These are phyloP conservation scores for Chloroclysta siterata DNA, from an alignment of 2,888 invertebrate genomes.

Conservation along the genomic window DNA sequence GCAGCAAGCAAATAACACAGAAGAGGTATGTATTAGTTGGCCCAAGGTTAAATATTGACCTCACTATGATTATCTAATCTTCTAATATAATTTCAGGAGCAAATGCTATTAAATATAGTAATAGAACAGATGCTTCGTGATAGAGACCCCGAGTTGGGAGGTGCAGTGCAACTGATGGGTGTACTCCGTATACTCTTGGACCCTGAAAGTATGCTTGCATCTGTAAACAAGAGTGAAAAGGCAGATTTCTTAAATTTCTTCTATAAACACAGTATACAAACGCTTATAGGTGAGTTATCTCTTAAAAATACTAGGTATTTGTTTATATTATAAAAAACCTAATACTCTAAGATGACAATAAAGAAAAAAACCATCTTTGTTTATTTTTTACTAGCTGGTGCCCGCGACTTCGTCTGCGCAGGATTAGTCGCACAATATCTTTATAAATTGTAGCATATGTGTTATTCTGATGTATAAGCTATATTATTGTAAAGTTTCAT, in stretches of 20 bases:
- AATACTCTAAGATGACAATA: too few relatives aligned
- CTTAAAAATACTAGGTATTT: background rate
- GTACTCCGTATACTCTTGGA: conserved; percentile 96
- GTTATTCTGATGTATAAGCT: too few relatives aligned
- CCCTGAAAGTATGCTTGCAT: conserved; percentile 98
- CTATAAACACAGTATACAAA: conserved; percentile 99
- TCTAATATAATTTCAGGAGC: conserved; percentile 88
- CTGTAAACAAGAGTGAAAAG: conserved; percentile 97
- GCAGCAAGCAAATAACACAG: conserved; percentile 94
- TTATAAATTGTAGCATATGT: too few relatives aligned
- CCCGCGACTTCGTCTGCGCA: too few relatives aligned
- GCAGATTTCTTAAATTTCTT: conserved; percentile 99
- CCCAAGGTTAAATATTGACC: conserved; percentile 27
- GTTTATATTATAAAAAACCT: too few relatives aligned
- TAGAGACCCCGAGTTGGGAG: conserved; percentile 97
- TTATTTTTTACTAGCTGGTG: too few relatives aligned
- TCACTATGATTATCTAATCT: conserved; percentile 29
- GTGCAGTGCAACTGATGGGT: conserved; percentile 98
- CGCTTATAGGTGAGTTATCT: conserved; percentile 90
- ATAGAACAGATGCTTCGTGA: conserved; percentile 99
- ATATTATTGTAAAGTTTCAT: too few relatives aligned
- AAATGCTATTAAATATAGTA: conserved; percentile 97
- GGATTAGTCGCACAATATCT: too few relatives aligned
- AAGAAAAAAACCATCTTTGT: too few relatives aligned
- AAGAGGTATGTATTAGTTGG: conserved; percentile 87